Percentiles rank a stretch among this genome's conserved stretches.
Evolutionary conservation across 2,113 vertebrate species (phyloP).

Genomic region (Salvelinus fontinalis): DNA sequence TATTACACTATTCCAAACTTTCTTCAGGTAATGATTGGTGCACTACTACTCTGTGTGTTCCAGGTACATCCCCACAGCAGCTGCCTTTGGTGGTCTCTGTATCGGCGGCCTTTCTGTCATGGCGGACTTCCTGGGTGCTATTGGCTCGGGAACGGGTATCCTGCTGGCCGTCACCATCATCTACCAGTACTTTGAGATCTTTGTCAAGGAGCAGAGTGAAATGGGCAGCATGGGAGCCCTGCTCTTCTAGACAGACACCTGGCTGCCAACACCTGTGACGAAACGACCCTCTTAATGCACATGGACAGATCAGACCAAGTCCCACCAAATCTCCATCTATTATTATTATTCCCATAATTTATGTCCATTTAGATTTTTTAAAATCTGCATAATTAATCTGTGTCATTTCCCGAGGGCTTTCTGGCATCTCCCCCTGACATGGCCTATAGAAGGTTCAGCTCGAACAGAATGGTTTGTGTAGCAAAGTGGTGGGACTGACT

Average conservation of each 20-base stretch:
- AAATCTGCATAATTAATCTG: not conserved
- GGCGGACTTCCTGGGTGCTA: slow-evolving; percentile 96
- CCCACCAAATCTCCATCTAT: not conserved
- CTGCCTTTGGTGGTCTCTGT: slow-evolving; percentile 96
- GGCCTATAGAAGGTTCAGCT: not conserved
- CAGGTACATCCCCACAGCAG: slow-evolving; percentile 98
- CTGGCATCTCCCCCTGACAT: not conserved
- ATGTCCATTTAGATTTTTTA: not conserved
- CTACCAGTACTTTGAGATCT: slow-evolving; percentile 99
- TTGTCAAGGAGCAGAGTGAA: slow-evolving; percentile 99
- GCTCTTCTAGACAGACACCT: slow-evolving; percentile 83
- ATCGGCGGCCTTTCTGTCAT: slow-evolving; percentile 97
- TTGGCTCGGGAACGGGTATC: slow-evolving; percentile 97
- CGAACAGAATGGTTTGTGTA: not conserved
- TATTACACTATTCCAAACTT: not conserved
- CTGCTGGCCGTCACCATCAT: slow-evolving; percentile 97
- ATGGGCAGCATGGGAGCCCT: slow-evolving; percentile 97
- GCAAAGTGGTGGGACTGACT: not conserved
- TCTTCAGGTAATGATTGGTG: not conserved
- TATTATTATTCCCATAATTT: not conserved
- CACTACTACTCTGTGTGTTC: not conserved
- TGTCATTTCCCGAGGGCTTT: not conserved
- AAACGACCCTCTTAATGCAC: slow-evolving; percentile 1
- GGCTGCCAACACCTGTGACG: not conserved
- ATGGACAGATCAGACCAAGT: slow-evolving; percentile 5